phyloP scores from a whole-genome alignment of 2,797 vertebrate genomes.

The Astyanax mexicanus region DNA sequence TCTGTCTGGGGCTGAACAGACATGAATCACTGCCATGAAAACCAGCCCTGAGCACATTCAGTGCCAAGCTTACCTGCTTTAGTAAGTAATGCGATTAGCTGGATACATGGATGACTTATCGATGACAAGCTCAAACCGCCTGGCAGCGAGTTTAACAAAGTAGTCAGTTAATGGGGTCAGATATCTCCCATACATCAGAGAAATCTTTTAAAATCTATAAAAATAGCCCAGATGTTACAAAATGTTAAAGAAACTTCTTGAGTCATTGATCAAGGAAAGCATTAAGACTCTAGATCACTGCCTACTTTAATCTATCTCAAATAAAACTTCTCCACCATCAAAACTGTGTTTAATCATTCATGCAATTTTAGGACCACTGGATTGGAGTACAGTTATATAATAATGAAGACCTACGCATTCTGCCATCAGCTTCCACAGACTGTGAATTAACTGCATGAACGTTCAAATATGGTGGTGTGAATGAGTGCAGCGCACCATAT shows the following conservation, averaged over 20 bases:
- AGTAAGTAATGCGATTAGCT: neutral
- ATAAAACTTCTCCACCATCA: neutral
- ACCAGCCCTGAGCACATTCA: neutral
- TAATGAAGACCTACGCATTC: neutral
- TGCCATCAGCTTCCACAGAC: conserved; percentile 2
- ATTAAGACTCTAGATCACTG: neutral
- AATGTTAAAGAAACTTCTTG: neutral
- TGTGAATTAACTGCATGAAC: conserved; percentile 3
- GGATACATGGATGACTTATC: neutral
- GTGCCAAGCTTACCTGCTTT: neutral
- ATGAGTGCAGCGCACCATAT: conserved; percentile 32
- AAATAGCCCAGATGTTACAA: neutral
- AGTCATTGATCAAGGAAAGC: neutral
- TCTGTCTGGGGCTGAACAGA: neutral
- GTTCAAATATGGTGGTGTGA: conserved; percentile 23
- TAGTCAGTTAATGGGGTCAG: neutral
- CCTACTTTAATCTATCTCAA: too few species aligned
- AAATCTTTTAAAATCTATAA: neutral
- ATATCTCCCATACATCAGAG: neutral
- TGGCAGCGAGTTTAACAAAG: neutral
- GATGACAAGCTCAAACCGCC: neutral
- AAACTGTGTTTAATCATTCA: neutral
- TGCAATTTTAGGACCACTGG: neutral
- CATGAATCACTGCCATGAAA: conserved; percentile 13
- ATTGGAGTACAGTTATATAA: conserved; percentile 11